phyloP scores from a whole-genome alignment of 1,140 invertebrate genomes.

The Acarapis woodi region DNA sequence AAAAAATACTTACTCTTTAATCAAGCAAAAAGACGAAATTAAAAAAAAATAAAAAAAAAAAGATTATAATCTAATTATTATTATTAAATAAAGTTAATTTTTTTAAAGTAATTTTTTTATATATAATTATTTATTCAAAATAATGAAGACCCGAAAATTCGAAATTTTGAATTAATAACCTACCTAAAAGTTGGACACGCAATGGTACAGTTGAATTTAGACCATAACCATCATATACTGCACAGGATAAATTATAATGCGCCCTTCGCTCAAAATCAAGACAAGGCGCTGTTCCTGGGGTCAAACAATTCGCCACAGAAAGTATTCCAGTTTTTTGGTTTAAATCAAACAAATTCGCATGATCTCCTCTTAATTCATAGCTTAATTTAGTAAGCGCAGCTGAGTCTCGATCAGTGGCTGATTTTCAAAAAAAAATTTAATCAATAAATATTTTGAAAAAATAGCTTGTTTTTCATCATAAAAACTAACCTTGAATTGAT shows the following conservation, averaged over 20 bases:
- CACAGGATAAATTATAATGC: slow-evolving; percentile 49
- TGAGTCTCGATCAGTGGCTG: slow-evolving; percentile 4
- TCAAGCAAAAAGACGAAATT: too few relatives aligned
- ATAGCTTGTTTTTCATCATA: too few relatives aligned
- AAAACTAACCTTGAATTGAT: slow-evolving; percentile 40
- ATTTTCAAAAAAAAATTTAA: too few relatives aligned
- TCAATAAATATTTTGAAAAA: too few relatives aligned
- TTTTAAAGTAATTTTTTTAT: too few relatives aligned
- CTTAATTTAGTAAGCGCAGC: slow-evolving; percentile 23
- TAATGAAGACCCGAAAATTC: too few relatives aligned
- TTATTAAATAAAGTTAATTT: too few relatives aligned
- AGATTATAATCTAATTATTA: too few relatives aligned
- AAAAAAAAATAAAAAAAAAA: too few relatives aligned
- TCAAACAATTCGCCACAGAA: slow-evolving; percentile 41
- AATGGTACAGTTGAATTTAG: slow-evolving; percentile 44
- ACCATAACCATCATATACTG: slow-evolving; percentile 55
- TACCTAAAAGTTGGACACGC: slow-evolving; percentile 40
- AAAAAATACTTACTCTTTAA: too few relatives aligned
- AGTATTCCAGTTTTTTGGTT: slow-evolving; percentile 48
- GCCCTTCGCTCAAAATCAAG: slow-evolving; percentile 56
- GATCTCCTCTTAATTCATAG: slow-evolving; percentile 53
- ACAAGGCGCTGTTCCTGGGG: slow-evolving; percentile 29
- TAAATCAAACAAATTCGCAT: slow-evolving; percentile 45
- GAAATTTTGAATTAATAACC: too few relatives aligned
- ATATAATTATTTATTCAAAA: too few relatives aligned